Evolutionary conservation across 2,888 invertebrate genomes (phyloP), one percentile per base, ranked within the genome.

Genomic region (Temnothorax rugatulus): DNA sequence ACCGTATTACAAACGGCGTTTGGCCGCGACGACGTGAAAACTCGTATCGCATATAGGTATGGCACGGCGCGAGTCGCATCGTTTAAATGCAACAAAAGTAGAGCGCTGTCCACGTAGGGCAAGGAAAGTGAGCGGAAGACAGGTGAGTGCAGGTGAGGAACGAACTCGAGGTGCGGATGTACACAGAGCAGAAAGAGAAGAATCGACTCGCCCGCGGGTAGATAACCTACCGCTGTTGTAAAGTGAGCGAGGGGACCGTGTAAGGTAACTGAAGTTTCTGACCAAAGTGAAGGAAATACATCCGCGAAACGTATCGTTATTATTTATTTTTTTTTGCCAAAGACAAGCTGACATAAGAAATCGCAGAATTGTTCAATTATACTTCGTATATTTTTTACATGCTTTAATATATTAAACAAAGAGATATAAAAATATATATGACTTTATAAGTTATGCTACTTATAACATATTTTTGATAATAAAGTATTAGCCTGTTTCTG

Each of bases 121-220:
- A 81, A 90, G 86, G 89, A 89, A 88, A 89, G 84, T 73, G 84
- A 90, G 63, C 90, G 90, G 89, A 90, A 90, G 90, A 88, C 90
- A 90, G 90, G 90, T 90, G 90, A 90, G 82, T 90, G 89, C 90
- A 89, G 90, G 90, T 89, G 90, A 89, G 87, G 84, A 64, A 85
- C 85, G 79, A 75, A 84, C 71, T 84, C 85, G 84, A 61, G 85
- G 76, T 77, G 84, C 86, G 84, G 87, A 89, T 86, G 87, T 86
- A 76, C 83, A 73, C 84, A 83, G 84, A 83, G 84, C 79, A 82
- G 87, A 84, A 68, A 84, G 86, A 75, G 82, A 88, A 85, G 88
- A 87, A 84, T 82, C 86, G 85, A 77, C 83, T 85, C 57, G 88
- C 85, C 86, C 61, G 84, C 85, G 88, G 88, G 84, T 82, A 87